Evolutionary conservation across 2,797 vertebrate genomes (phyloP).

Genomic region (Notamacropus eugenii): DNA sequence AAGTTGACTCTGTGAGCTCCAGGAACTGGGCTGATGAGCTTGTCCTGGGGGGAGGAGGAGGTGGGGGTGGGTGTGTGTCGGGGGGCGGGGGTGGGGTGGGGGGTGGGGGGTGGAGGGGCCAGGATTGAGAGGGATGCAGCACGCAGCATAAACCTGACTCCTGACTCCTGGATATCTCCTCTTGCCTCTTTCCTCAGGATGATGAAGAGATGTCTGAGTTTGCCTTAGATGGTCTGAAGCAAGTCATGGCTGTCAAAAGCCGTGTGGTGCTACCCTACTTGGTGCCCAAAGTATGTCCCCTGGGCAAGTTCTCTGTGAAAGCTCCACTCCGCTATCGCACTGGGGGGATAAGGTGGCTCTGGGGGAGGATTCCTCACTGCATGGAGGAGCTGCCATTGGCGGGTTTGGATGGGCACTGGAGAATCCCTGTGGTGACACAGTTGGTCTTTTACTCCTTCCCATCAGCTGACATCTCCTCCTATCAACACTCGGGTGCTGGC

Average conservation of each 20-base stretch:
- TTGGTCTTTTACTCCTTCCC: not conserved
- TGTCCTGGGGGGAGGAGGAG: not conserved
- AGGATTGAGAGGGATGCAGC: too few relatives aligned
- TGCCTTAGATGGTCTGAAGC: conserved; percentile 97
- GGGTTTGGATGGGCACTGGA: not conserved
- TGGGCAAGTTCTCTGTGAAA: not conserved
- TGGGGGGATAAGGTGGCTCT: not conserved
- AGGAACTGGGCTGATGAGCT: not conserved
- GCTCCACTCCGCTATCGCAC: not conserved
- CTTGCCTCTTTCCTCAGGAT: conserved; percentile 85
- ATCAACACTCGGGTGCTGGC: conserved; percentile 97
- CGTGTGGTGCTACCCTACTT: conserved; percentile 97
- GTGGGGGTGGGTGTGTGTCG: too few relatives aligned
- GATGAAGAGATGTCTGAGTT: conserved; percentile 92
- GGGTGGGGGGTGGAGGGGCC: too few relatives aligned
- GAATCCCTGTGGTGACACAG: not conserved
- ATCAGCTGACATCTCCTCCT: conserved; percentile 93
- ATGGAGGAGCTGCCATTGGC: not conserved
- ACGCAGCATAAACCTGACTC: not conserved
- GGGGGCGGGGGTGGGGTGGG: too few relatives aligned
- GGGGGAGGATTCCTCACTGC: not conserved
- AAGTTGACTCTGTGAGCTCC: conserved; percentile 67
- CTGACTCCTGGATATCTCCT: not conserved
- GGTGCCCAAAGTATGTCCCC: conserved; percentile 92
- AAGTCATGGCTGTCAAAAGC: conserved; percentile 99